These are phyloP conservation scores for Nestor notabilis DNA, from an alignment of 2,113 vertebrate genomes.

Conservation along the genomic window DNA sequence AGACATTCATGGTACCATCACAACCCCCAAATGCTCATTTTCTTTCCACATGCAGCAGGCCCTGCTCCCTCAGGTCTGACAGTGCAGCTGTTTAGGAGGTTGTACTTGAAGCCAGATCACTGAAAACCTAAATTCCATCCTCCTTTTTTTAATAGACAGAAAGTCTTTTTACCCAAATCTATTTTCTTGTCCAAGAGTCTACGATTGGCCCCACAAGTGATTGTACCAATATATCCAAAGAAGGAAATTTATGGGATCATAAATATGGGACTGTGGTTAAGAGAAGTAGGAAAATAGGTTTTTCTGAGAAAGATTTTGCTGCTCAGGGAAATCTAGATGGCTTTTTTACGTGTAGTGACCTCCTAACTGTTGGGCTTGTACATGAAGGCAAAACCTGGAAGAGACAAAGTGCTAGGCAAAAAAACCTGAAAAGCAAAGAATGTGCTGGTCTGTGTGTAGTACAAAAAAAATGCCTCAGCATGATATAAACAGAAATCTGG, in stretches of 20 bases:
- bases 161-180: not conserved
- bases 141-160: not conserved
- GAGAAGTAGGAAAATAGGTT: not conserved
- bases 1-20: not conserved
- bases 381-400: not conserved
- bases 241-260: not conserved
- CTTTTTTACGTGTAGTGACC: not conserved
- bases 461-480: not conserved
- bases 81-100: not conserved
- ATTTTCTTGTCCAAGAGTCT: not conserved
- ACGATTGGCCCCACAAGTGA: not conserved
- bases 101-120: not conserved
- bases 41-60: not conserved
- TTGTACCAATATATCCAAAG: not conserved
- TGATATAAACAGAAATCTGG: not conserved
- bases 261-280: not conserved
- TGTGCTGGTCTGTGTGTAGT: not conserved
- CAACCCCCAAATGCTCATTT: not conserved
- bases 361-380: not conserved
- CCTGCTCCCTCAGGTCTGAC: not conserved
- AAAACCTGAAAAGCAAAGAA: not conserved
- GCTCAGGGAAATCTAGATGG: not conserved
- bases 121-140: not conserved
- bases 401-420: not conserved
- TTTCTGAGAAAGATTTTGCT: not conserved